A percentile compares a stretch with the other conserved stretches of the same genome.
Evolutionary conservation across 2,113 vertebrate species (phyloP).

Genomic region (Leptodactylus fuscus): DNA sequence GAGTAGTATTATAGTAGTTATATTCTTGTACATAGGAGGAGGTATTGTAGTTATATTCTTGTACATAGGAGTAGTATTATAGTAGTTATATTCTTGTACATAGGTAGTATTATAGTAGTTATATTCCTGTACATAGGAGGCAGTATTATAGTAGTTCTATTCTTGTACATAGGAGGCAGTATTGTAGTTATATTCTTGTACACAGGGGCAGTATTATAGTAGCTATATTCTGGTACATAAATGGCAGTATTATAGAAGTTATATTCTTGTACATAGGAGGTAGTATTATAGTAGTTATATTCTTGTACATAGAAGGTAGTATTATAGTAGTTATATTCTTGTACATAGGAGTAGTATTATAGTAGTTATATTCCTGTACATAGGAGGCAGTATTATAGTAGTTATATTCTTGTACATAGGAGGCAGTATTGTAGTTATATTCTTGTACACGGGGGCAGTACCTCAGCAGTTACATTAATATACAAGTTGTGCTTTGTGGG

Average conservation of each 20-base stretch:
- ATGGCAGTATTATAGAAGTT: no score
- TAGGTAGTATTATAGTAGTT: neutral
- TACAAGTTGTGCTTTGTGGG: no score
- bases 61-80: no score
- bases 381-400: no score
- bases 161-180: neutral
- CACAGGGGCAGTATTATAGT: neutral
- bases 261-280: no score
- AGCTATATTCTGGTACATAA: neutral
- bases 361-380: neutral
- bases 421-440: neutral
- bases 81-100: no score
- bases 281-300: neutral
- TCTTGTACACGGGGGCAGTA: no score
- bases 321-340: conserved; percentile 1
- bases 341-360: neutral
- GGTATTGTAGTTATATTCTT: neutral
- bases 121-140: neutral
- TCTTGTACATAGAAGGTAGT: neutral
- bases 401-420: neutral
- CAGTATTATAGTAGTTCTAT: neutral
- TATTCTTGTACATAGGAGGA: no score
- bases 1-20: no score
- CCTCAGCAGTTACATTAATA: no score
- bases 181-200: neutral